Evolutionary conservation across 2,797 vertebrate species (phyloP).

Genomic region (Mormyrus proboscirostris): DNA sequence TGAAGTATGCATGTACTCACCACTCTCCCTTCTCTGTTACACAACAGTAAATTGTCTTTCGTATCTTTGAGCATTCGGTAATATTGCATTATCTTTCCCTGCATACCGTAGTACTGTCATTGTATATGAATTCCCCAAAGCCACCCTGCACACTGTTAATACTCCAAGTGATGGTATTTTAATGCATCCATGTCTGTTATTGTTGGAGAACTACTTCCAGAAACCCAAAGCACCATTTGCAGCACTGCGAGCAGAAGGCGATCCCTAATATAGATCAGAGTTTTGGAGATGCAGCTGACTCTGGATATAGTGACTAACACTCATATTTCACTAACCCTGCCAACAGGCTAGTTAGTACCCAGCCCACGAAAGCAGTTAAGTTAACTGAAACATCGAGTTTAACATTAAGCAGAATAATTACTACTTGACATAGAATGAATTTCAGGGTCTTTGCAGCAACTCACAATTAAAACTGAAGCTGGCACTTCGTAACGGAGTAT

Average conservation of each 20-base stretch:
- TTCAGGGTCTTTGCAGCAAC: not conserved
- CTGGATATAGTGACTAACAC: not conserved
- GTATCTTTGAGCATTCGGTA: not conserved
- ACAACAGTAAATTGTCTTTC: not conserved
- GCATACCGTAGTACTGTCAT: not conserved
- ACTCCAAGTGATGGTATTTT: not conserved
- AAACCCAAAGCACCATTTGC: not conserved
- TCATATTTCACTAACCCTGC: not conserved
- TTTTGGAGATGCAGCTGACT: not conserved
- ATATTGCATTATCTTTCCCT: not conserved
- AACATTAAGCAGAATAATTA: not conserved
- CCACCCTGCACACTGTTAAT: not conserved
- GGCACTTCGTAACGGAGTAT: not conserved
- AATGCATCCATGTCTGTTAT: not conserved
- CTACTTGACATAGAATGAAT: not conserved
- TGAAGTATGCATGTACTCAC: not conserved
- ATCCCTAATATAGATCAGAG: not conserved
- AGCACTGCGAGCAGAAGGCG: not conserved
- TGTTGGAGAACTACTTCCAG: not conserved
- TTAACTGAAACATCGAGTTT: not conserved
- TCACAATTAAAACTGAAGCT: not conserved
- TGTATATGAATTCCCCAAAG: not conserved
- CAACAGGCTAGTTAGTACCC: not conserved
- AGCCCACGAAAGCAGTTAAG: not conserved
- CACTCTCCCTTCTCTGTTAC: not conserved